Conservation (phyloP, 2,797 vertebrate species). For the Graptemys geographica region DNA sequence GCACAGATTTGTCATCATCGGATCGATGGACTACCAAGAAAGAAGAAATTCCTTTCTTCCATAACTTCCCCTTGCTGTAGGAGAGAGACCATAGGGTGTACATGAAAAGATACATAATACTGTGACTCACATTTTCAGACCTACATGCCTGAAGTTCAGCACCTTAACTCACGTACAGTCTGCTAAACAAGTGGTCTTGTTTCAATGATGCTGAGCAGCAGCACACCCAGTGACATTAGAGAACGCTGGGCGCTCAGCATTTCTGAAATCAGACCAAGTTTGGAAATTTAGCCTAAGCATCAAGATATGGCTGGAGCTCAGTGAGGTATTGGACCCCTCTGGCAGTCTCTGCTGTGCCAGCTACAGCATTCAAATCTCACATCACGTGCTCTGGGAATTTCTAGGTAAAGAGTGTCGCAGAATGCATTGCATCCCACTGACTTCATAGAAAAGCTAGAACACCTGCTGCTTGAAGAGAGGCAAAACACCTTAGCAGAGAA, state of each 20-base stretch:
- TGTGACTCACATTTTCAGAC: background rate
- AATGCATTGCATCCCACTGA: background rate
- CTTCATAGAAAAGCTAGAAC: background rate
- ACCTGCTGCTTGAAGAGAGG: background rate
- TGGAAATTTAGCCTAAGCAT: background rate
- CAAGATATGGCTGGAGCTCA: background rate
- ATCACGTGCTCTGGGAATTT: background rate
- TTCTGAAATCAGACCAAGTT: background rate
- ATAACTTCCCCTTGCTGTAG: background rate
- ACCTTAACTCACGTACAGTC: background rate
- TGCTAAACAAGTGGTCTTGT: background rate
- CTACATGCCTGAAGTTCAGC: background rate
- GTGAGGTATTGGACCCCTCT: too few relatives aligned
- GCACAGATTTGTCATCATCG: too few relatives aligned
- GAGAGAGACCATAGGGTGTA: background rate
- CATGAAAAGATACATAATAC: background rate
- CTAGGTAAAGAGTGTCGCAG: background rate
- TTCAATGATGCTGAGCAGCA: background rate
- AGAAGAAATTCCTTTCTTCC: background rate
- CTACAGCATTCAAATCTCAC: background rate
- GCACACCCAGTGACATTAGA: background rate
- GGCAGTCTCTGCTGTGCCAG: background rate
- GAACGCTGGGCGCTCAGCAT: background rate
- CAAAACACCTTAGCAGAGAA: background rate
- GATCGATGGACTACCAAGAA: too few relatives aligned